phyloP scores from a whole-genome alignment of 2,888 invertebrate genomes.

The Entomobrya proxima region DNA sequence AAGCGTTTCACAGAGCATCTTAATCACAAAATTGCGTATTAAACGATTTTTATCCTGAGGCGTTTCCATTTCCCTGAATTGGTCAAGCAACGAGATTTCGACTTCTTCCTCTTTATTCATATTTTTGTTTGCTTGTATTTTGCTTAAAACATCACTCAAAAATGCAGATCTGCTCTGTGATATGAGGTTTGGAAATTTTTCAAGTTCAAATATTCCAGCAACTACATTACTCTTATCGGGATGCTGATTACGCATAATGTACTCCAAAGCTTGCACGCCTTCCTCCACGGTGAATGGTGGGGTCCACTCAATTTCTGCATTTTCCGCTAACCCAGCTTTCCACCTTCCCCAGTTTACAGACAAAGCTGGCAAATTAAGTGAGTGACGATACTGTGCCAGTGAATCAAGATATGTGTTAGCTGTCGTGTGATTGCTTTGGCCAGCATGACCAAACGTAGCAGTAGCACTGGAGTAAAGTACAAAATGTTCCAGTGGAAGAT shows the following conservation, averaged over 20 bases:
- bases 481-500: constrained; percentile 50
- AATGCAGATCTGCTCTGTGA: too few species aligned
- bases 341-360: constrained; percentile 18
- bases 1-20: background rate
- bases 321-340: constrained; percentile 30
- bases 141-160: too few species aligned
- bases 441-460: constrained; percentile 25
- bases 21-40: background rate
- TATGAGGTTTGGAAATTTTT: background rate
- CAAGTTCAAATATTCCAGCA: background rate
- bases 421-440: constrained; percentile 40
- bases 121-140: too few species aligned
- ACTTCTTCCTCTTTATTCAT: too few species aligned
- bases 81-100: too few species aligned
- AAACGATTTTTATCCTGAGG: background rate
- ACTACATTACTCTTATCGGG: too few species aligned
- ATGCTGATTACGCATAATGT: too few species aligned
- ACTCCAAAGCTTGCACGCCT: background rate
- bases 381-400: background rate
- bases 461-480: constrained; percentile 48
- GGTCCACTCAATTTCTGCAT: background rate
- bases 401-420: constrained; percentile 52
- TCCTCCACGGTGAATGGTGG: background rate
- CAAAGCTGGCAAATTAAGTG: background rate
- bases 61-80: background rate